Evolutionary conservation across 2,113 vertebrate genomes (phyloP).

Genomic region (Rhea americana): DNA sequence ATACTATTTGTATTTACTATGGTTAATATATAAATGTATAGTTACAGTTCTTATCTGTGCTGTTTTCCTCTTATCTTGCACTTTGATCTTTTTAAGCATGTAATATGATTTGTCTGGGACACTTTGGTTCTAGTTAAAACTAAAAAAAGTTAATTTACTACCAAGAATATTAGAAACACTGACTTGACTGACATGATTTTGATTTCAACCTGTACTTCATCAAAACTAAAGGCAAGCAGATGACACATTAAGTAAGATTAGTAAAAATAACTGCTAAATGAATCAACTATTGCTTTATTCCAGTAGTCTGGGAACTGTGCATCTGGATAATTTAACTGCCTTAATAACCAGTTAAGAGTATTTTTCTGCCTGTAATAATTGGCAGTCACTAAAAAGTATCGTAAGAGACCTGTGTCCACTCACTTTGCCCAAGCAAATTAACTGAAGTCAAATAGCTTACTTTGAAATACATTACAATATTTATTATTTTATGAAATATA

Average conservation of each 20-base stretch:
- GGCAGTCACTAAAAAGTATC: neutral
- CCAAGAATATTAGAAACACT: neutral
- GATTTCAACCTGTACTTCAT: neutral
- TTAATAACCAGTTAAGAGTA: neutral
- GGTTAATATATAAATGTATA: neutral
- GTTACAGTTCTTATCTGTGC: neutral
- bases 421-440: neutral
- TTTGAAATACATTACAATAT: neutral
- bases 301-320: neutral
- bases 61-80: neutral
- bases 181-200: neutral
- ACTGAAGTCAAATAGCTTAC: neutral
- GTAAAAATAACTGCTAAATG: neutral
- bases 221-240: neutral
- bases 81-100: neutral
- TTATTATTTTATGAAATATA: neutral
- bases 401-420: neutral
- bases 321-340: neutral
- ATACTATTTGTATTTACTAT: neutral
- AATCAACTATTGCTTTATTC: neutral
- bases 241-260: neutral
- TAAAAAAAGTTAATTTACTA: neutral
- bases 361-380: neutral
- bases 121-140: neutral
- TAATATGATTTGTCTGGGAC: neutral